Evolutionary conservation across 1,140 invertebrate genomes (phyloP), one percentile per base, ranked within the genome.

Genomic region (Pristionchus pacificus): DNA sequence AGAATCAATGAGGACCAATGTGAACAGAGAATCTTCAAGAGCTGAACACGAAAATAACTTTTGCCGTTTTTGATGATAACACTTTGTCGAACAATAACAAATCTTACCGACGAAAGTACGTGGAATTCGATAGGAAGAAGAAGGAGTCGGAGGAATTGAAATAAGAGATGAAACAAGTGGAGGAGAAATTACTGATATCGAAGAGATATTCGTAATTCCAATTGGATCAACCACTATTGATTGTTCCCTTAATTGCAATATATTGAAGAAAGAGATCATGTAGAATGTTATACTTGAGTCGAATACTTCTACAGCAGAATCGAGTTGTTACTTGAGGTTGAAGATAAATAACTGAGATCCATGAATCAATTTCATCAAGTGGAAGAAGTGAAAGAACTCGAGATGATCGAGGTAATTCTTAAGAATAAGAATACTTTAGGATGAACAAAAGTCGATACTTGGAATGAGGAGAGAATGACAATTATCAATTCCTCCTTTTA

Each of bases 391-490:
- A 63, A 73, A 63, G 38, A 61, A n/a, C 1, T 57, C 25, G 33
- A 49, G 59, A 59, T 30, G 55, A 31, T 15, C 1, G 29, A 30
- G 33, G 60, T 33, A 30, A 61, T 19, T 31, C 29, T 49, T 24
- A 29, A 27, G 13, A 64, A 6, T 6, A 28, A n/a, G 19, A 31
- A 63, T 30, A 49, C 68, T n/a, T 57, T 57, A n/a, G 38, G 19
- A 49, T 49, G 38, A 49, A 49, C 6, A 49, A 19, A 49, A 49
- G 61, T 27, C 27, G 55, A 59, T 63, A 82, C 81, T 82, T 59
- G 77, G 74, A 38, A 77, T 75, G n/a, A 82, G 59, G 25, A 82
- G 67, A 58, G 79, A 77, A 64, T 82, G 80, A 61, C 80, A 82
- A 64, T 82, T 83, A 67, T 82, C 80, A n/a, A 78, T 75, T 19